Evolutionary conservation across 92 coral and sea anemone genomes (phyloP).

Genomic region (Zoanthus gigantus): DNA sequence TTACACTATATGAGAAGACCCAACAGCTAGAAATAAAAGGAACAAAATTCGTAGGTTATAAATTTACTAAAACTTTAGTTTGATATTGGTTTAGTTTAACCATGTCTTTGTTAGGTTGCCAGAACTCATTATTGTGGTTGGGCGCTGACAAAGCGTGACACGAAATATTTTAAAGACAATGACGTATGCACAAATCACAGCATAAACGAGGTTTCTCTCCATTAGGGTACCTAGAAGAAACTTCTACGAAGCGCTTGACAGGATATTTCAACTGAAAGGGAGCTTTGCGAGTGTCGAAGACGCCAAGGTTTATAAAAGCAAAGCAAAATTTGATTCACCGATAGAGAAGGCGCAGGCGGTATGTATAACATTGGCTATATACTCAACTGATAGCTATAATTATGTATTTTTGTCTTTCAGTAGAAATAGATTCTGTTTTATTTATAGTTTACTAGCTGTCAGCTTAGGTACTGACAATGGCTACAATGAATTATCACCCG

Average conservation of each 20-base stretch:
- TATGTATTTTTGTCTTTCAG: conserved; percentile 23
- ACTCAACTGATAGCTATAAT: background rate
- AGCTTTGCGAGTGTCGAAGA: background rate
- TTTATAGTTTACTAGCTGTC: conserved; percentile 14
- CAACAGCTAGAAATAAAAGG: background rate
- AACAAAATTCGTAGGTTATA: background rate
- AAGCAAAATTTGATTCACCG: conserved; percentile 6
- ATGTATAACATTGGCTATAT: background rate
- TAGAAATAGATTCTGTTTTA: conserved; percentile 39
- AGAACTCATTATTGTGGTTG: background rate
- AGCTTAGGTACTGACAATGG: background rate
- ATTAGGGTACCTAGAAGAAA: conserved; percentile 21
- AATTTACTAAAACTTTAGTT: background rate
- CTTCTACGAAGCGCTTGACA: background rate
- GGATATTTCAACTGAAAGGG: background rate
- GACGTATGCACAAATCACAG: background rate
- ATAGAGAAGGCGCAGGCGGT: background rate
- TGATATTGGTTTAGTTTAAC: conserved; percentile 17
- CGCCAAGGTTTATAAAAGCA: background rate
- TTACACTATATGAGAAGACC: background rate
- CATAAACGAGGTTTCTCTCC: conserved; percentile 27
- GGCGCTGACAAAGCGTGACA: conserved; percentile 7
- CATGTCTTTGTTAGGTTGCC: conserved; percentile 24
- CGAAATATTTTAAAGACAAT: background rate
- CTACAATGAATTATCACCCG: background rate